phyloP scores from a whole-genome alignment of 2,888 invertebrate genomes.

The Ommatoiulus sabulosus region DNA sequence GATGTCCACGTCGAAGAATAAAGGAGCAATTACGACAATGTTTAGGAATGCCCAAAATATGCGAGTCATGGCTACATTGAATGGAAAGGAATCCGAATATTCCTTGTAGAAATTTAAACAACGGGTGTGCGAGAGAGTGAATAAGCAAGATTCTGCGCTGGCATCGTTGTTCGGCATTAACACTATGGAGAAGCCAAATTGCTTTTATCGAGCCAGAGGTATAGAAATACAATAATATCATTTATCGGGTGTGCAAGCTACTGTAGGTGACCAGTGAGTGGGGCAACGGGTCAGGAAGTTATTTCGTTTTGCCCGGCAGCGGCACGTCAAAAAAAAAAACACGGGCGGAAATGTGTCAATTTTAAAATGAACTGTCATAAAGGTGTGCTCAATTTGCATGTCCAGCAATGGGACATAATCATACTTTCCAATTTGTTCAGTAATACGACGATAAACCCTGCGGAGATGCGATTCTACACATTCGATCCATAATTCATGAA shows the following conservation, averaged over 20 bases:
- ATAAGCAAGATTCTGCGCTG: neutral
- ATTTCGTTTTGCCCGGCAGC: neutral
- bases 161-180: too few relatives aligned
- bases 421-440: slow-evolving; percentile 17
- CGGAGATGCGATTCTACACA: neutral
- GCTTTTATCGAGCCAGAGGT: too few relatives aligned
- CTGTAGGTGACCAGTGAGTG: too few relatives aligned
- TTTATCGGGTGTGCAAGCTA: too few relatives aligned
- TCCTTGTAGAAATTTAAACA: neutral
- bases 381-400: neutral
- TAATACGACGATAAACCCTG: neutral
- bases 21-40: neutral
- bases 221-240: too few relatives aligned
- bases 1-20: too few relatives aligned
- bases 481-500: slow-evolving; percentile 17
- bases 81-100: neutral
- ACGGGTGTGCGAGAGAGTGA: neutral
- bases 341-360: slow-evolving; percentile 34
- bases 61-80: neutral
- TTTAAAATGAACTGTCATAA: neutral
- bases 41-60: neutral
- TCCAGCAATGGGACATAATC: slow-evolving; percentile 4
- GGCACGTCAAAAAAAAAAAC: neutral
- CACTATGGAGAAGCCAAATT: too few relatives aligned
- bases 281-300: neutral